Evolutionary conservation across 1,140 invertebrate genomes (phyloP).

Genomic region (Drosophila orosa): DNA sequence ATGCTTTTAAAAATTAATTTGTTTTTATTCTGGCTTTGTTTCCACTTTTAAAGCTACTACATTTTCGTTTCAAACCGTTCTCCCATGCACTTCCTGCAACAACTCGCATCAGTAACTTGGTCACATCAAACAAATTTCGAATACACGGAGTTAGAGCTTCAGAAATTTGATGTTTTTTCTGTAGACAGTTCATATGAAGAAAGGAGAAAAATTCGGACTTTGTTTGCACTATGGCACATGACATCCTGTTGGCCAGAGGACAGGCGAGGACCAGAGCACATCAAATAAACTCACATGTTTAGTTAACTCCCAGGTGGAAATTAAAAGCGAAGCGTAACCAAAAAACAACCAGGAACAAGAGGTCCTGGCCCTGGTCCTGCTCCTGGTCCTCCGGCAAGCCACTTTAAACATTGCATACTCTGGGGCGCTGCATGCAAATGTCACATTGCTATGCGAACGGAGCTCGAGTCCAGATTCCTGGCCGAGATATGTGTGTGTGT

Average conservation of each 20-base stretch:
- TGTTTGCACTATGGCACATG: slow-evolving; percentile 44
- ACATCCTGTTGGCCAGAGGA: slow-evolving; percentile 27
- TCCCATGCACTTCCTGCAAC: not conserved
- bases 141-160: slow-evolving; percentile 2
- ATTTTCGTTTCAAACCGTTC: too few species aligned
- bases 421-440: slow-evolving; percentile 72
- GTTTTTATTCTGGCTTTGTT: not conserved
- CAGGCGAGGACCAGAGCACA: slow-evolving; percentile 28
- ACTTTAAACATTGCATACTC: slow-evolving; percentile 70
- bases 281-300: slow-evolving; percentile 77
- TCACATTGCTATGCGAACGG: slow-evolving; percentile 64
- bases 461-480: slow-evolving; percentile 31
- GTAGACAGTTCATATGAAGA: not conserved
- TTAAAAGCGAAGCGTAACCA: slow-evolving; percentile 75
- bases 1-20: not conserved
- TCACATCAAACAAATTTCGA: slow-evolving; percentile 40
- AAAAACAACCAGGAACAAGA: slow-evolving; percentile 41
- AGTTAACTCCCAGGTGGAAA: slow-evolving; percentile 75
- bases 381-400: slow-evolving; percentile 16
- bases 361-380: slow-evolving; percentile 15
- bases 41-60: not conserved
- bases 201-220: slow-evolving; percentile 24
- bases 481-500: slow-evolving; percentile 24
- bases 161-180: slow-evolving; percentile 23
- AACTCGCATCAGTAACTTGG: slow-evolving; percentile 24